Evolutionary conservation across 2,113 vertebrate species (phyloP).

Genomic region (Sylvia atricapilla): DNA sequence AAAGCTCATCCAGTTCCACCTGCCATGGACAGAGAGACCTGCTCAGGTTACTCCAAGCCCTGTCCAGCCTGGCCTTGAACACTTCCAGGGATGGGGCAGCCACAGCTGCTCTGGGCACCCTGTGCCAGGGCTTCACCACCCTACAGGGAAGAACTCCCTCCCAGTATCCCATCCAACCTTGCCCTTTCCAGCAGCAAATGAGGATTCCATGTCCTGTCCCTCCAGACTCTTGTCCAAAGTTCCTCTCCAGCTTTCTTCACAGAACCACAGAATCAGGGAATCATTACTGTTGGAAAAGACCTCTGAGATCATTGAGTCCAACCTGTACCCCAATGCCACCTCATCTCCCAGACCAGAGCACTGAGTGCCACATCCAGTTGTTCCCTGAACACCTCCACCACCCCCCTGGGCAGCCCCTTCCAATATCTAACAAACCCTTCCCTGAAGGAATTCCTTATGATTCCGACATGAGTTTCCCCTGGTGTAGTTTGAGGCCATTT

Average conservation of each 20-base stretch:
- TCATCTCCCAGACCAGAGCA: neutral
- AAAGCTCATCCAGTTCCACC: neutral
- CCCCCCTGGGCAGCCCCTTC: neutral
- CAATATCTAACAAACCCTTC: neutral
- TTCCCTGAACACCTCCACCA: neutral
- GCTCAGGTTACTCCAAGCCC: rapidly evolving
- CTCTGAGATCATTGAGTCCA: neutral
- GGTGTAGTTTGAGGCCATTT: neutral
- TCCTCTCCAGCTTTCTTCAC: neutral
- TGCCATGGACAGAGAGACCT: neutral
- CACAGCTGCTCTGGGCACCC: neutral
- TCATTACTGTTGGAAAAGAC: neutral
- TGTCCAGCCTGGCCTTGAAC: rapidly evolving
- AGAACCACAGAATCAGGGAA: neutral
- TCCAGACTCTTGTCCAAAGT: neutral
- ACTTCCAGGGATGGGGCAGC: neutral
- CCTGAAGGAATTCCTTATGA: neutral
- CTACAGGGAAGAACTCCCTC: neutral
- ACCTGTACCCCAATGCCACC: neutral
- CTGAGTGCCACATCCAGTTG: neutral
- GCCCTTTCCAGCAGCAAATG: neutral
- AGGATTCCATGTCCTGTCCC: neutral
- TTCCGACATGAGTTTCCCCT: neutral
- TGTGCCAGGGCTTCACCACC: neutral
- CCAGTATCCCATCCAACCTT: neutral